Conservation (phyloP, 2,797 vertebrate species). For the Staurois parvus region DNA sequence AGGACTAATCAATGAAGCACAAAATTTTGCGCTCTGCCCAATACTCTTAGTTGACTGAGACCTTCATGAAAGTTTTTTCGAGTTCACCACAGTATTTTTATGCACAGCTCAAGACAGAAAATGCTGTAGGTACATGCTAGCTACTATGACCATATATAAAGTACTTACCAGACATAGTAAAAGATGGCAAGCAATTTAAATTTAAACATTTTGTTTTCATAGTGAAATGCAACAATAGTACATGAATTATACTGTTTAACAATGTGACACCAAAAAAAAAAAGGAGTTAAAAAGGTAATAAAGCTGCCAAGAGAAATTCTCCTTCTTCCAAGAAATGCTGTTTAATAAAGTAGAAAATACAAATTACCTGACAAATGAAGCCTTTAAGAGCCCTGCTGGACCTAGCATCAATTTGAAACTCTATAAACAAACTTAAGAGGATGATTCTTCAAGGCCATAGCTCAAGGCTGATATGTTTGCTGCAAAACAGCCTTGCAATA, state of each 20-base stretch:
- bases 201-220: not conserved
- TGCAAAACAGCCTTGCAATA: not conserved
- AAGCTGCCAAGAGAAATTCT: not conserved
- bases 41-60: no score
- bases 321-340: not conserved
- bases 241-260: not conserved
- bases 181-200: not conserved
- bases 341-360: slow-evolving; percentile 3
- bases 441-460: slow-evolving; percentile 10
- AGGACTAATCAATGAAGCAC: no score
- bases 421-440: slow-evolving; percentile 25
- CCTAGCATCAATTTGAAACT: not conserved
- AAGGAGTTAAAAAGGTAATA: not conserved
- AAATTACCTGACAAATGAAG: slow-evolving; percentile 28
- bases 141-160: not conserved
- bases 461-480: not conserved
- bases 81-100: no score
- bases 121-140: not conserved
- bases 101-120: not conserved
- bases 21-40: no score
- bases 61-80: no score
- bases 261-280: not conserved
- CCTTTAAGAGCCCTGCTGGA: slow-evolving; percentile 22
- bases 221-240: not conserved
- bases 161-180: not conserved